These are phyloP conservation scores for Calyptomena viridis DNA, from an alignment of 2,113 vertebrate genomes.

Conservation along the genomic window DNA sequence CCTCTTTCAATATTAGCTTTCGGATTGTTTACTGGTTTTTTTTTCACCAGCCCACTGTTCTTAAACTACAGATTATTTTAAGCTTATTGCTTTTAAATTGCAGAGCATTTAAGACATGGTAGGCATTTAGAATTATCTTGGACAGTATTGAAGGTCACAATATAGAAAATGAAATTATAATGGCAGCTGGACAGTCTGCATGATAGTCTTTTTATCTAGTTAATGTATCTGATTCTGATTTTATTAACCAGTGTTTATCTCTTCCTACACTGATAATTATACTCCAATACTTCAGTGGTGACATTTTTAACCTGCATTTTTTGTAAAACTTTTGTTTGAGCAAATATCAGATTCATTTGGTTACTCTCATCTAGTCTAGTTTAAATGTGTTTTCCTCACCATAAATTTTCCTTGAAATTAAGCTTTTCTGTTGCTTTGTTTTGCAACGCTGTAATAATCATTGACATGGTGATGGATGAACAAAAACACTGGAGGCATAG, in stretches of 20 bases:
- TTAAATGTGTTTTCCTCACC: neutral
- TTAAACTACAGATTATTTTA: conserved; percentile 6
- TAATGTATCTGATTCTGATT: neutral
- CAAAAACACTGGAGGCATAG: neutral
- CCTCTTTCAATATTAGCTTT: neutral
- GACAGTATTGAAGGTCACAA: neutral
- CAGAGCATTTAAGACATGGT: neutral
- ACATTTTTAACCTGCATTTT: neutral
- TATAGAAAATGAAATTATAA: neutral
- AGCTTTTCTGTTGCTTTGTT: neutral
- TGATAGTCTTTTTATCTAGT: neutral
- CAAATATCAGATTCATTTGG: neutral
- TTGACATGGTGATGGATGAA: neutral
- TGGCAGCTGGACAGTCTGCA: neutral
- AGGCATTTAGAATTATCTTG: neutral
- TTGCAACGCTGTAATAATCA: neutral
- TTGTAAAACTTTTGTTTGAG: neutral
- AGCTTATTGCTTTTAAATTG: conserved; percentile 20
- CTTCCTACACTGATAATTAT: neutral
- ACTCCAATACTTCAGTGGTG: neutral
- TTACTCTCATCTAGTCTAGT: neutral
- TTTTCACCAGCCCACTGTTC: neutral
- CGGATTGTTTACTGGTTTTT: neutral
- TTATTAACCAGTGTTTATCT: neutral
- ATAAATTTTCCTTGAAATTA: conserved; percentile 38